Evolutionary conservation across 2,888 invertebrate species (phyloP).

Genomic region (Gisinianus flammeolus): DNA sequence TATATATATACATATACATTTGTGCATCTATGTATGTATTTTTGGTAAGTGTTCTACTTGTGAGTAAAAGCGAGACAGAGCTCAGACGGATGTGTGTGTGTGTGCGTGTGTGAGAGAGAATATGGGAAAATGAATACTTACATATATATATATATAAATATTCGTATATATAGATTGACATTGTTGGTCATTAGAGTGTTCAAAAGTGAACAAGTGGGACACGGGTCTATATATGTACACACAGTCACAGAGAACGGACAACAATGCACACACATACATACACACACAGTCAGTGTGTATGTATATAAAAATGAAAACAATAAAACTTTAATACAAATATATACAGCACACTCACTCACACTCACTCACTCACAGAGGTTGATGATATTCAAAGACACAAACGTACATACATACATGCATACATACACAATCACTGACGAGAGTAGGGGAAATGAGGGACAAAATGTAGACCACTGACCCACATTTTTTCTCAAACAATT

Average conservation of each 20-base stretch:
- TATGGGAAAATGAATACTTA: constrained; percentile 6
- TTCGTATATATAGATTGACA: constrained; percentile 32
- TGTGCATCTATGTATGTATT: background rate
- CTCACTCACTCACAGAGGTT: background rate
- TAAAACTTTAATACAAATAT: background rate
- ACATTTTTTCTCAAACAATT: constrained; percentile 40
- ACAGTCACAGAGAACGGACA: background rate
- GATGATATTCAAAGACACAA: too few relatives aligned
- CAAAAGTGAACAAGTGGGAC: constrained; percentile 42
- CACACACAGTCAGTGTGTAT: background rate
- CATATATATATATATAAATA: background rate
- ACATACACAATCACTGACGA: background rate
- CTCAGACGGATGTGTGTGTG: constrained; percentile 33
- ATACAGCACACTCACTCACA: background rate
- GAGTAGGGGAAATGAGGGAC: constrained; percentile 16
- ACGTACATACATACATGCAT: too few relatives aligned
- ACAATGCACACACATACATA: constrained; percentile 15
- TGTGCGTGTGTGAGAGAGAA: background rate
- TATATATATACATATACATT: background rate
- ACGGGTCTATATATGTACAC: constrained; percentile 23
- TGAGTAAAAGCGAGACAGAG: constrained; percentile 43
- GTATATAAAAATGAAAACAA: constrained; percentile 30
- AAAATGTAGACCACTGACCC: constrained; percentile 44
- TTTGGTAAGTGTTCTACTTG: constrained; percentile 37
- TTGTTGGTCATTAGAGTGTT: constrained; percentile 42